Evolutionary conservation across 2,113 vertebrate species (phyloP).

Genomic region (Poeciliopsis prolifica): DNA sequence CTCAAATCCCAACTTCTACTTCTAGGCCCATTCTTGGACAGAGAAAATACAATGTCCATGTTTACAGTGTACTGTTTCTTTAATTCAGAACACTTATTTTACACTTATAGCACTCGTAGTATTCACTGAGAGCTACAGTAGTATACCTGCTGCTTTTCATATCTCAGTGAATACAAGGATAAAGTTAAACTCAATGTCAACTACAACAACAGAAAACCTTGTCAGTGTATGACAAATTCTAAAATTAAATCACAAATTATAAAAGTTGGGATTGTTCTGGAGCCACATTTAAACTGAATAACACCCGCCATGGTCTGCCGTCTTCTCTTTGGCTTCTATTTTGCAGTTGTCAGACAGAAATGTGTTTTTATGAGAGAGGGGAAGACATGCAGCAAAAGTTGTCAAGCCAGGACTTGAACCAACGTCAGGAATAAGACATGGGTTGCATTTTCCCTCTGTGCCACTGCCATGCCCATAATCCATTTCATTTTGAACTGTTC

Average conservation of each 20-base stretch:
- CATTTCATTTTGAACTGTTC: no score
- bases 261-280: background rate
- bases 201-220: background rate
- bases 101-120: background rate
- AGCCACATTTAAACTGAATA: background rate
- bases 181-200: background rate
- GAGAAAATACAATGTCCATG: no score
- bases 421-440: no score
- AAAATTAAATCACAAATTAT: background rate
- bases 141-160: background rate
- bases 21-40: no score
- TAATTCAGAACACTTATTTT: background rate
- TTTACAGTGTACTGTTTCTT: background rate
- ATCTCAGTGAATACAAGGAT: background rate
- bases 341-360: no score
- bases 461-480: no score
- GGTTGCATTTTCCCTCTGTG: no score
- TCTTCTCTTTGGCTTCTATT: background rate
- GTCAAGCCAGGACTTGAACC: no score
- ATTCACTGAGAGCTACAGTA: background rate
- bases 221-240: background rate
- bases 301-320: background rate
- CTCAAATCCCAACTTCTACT: no score
- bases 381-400: no score
- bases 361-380: no score